Conservation (phyloP, 1,140 invertebrate species). For the Atta texana region DNA sequence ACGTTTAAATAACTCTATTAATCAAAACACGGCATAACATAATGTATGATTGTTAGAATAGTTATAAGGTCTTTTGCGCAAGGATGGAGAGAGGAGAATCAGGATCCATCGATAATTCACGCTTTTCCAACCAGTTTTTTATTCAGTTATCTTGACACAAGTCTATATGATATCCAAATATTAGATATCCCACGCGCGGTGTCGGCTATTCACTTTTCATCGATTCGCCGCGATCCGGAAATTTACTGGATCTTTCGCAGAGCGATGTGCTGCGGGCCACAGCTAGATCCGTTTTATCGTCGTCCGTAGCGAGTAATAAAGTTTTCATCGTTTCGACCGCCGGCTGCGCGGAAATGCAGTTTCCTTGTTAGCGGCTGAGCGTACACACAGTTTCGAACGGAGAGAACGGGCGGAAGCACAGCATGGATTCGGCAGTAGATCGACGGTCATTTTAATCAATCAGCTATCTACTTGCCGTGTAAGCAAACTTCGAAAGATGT, state of each 20-base stretch:
- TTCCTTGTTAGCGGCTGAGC: constrained; percentile 57
- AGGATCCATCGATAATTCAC: constrained; percentile 1
- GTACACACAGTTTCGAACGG: constrained; percentile 47
- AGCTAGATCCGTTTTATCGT: constrained; percentile 57
- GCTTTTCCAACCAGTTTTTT: constrained; percentile 31
- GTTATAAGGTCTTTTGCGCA: background rate
- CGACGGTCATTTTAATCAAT: constrained; percentile 53
- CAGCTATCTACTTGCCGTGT: constrained; percentile 1
- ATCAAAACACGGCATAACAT: background rate
- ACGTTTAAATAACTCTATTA: background rate
- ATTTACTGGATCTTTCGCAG: constrained; percentile 36
- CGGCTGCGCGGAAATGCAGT: constrained; percentile 65
- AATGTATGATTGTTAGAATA: background rate
- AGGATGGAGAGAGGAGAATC: background rate
- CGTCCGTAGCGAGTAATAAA: constrained; percentile 61
- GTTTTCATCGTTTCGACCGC: constrained; percentile 65
- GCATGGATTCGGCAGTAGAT: constrained; percentile 3
- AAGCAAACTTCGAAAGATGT: constrained; percentile 17
- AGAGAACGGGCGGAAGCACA: constrained; percentile 12
- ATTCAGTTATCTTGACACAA: constrained; percentile 31
- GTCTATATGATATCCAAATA: constrained; percentile 46
- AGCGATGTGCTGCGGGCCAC: constrained; percentile 21
- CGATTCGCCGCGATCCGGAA: constrained; percentile 36
- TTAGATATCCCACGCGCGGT: constrained; percentile 40
- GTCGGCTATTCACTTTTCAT: constrained; percentile 30